These are phyloP conservation scores for Agrilus biguttatus DNA, from an alignment of 2,888 invertebrate genomes.

Conservation along the genomic window DNA sequence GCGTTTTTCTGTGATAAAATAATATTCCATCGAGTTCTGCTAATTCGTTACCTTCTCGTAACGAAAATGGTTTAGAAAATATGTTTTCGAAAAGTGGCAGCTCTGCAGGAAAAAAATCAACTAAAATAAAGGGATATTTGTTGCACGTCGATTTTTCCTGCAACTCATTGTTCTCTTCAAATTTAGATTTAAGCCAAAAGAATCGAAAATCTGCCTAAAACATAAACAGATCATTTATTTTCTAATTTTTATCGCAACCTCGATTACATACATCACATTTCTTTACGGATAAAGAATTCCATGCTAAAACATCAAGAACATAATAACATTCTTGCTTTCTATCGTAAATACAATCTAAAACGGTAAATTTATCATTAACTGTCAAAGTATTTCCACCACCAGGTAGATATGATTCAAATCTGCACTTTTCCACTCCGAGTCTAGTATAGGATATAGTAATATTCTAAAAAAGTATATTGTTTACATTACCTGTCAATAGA, in stretches of 20 bases:
- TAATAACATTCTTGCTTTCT: conserved; percentile 48
- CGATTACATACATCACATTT: conserved; percentile 53
- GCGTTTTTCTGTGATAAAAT: conserved; percentile 76
- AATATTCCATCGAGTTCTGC: conserved; percentile 69
- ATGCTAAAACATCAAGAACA: conserved; percentile 70
- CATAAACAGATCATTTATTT: not conserved
- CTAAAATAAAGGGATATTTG: conserved; percentile 33
- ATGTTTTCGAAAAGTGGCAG: conserved; percentile 31
- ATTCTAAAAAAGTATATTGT: conserved; percentile 37
- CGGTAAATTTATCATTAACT: conserved; percentile 31
- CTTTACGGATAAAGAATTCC: conserved; percentile 58
- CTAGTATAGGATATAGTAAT: conserved; percentile 55
- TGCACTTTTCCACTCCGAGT: conserved; percentile 40
- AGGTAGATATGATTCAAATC: conserved; percentile 53
- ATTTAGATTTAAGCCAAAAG: conserved; percentile 65
- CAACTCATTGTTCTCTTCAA: conserved; percentile 46
- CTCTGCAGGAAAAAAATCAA: conserved; percentile 37
- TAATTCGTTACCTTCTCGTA: conserved; percentile 24
- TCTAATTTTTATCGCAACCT: not conserved
- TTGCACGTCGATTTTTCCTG: conserved; percentile 25
- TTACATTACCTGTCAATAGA: not conserved
- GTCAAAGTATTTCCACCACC: conserved; percentile 44
- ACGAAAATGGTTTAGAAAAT: conserved; percentile 26
- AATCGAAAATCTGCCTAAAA: conserved; percentile 68
- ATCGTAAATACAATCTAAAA: conserved; percentile 74